Conservation (phyloP, 2,888 invertebrate genomes). For the Polydrusus tereticollis region DNA sequence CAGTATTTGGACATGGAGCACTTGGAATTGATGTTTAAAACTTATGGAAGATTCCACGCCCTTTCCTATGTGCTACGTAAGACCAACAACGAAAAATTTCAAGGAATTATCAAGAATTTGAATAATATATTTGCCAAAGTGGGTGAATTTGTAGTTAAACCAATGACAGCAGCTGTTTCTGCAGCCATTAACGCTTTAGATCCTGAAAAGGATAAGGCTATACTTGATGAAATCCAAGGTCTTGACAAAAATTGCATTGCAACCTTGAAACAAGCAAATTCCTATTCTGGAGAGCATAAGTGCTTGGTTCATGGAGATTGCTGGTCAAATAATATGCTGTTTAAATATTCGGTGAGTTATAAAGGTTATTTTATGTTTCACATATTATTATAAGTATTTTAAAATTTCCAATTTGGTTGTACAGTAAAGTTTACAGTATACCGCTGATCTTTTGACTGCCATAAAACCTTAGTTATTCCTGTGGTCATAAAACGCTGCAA, state of each 20-base stretch:
- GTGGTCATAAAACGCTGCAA: too few relatives aligned
- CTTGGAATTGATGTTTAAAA: not conserved
- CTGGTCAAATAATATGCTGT: not conserved
- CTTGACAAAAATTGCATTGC: not conserved
- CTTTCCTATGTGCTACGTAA: not conserved
- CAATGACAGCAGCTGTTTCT: not conserved
- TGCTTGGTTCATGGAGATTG: not conserved
- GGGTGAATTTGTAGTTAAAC: not conserved
- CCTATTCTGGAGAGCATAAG: not conserved
- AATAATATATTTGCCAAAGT: not conserved
- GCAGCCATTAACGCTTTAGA: not conserved
- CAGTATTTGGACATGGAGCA: not conserved
- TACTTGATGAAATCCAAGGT: not conserved
- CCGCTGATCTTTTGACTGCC: too few relatives aligned
- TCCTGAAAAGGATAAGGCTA: not conserved
- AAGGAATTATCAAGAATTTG: not conserved
- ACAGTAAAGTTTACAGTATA: too few relatives aligned
- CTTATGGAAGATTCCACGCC: not conserved
- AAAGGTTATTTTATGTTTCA: too few relatives aligned
- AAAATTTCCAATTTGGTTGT: too few relatives aligned
- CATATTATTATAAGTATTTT: too few relatives aligned
- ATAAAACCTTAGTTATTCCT: too few relatives aligned
- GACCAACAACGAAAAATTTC: not conserved
- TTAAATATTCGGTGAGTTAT: not conserved
- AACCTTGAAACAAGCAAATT: not conserved